Percentiles rank a stretch among this genome's conserved stretches.
Conservation (phyloP, 2,797 vertebrate genomes). For the Sebastes nivosus region DNA sequence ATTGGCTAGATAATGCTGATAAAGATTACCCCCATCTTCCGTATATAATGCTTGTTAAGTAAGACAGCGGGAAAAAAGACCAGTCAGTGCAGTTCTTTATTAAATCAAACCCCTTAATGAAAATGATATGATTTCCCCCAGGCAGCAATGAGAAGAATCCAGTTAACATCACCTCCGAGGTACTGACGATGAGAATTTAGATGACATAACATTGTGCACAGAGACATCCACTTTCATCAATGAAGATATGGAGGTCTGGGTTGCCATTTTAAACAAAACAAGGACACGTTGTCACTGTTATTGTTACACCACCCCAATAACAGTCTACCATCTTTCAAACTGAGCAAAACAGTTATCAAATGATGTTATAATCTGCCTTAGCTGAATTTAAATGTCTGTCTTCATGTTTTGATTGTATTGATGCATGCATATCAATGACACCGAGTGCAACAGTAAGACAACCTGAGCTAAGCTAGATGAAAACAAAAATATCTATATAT, state of each 20-base stretch:
- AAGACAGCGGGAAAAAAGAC: constrained; percentile 15
- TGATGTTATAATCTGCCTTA: neutral
- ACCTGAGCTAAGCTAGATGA: neutral
- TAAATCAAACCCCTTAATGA: constrained; percentile 38
- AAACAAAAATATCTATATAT: constrained; percentile 2
- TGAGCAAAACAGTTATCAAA: constrained; percentile 2
- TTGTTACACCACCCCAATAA: constrained; percentile 24
- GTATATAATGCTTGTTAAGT: constrained; percentile 20
- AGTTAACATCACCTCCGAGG: constrained; percentile 25
- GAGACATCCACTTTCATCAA: constrained; percentile 38
- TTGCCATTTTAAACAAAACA: constrained; percentile 39
- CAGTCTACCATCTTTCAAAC: constrained; percentile 1
- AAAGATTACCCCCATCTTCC: neutral
- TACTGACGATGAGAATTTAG: constrained; percentile 1
- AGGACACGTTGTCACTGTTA: constrained; percentile 11
- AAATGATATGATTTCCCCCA: constrained; percentile 16
- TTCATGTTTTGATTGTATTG: constrained; percentile 22
- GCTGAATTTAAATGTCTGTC: neutral
- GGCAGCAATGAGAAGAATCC: constrained; percentile 32
- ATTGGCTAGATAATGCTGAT: neutral
- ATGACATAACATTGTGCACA: constrained; percentile 36
- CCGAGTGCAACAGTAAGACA: constrained; percentile 13
- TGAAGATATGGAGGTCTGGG: constrained; percentile 35
- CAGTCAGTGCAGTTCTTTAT: constrained; percentile 57
- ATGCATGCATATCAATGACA: constrained; percentile 27